phyloP scores from a whole-genome alignment of 2,113 vertebrate species.

The Lucifuga dentata region DNA sequence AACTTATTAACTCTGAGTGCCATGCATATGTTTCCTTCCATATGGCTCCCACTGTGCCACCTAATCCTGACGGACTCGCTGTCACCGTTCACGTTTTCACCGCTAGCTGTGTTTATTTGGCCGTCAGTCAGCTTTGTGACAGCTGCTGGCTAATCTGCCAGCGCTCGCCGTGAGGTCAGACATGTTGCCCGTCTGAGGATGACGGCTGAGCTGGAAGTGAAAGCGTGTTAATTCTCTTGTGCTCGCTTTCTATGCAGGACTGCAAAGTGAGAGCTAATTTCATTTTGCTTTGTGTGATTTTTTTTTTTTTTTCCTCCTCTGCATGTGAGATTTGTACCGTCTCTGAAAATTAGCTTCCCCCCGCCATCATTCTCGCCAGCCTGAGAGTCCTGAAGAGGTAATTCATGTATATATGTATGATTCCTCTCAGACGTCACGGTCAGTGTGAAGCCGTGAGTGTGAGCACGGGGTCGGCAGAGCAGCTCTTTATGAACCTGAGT shows the following conservation, averaged over 20 bases:
- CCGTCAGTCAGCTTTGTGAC: conserved; percentile 62
- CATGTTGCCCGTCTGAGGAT: conserved; percentile 50
- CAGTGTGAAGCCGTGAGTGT: conserved; percentile 41
- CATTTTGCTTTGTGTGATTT: conserved; percentile 40
- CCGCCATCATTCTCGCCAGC: conserved; percentile 28
- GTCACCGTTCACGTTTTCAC: conserved; percentile 57
- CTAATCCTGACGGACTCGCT: conserved; percentile 70
- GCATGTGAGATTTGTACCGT: conserved; percentile 47
- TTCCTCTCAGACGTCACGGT: conserved; percentile 37
- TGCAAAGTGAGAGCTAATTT: conserved; percentile 23
- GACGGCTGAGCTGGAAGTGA: conserved; percentile 34
- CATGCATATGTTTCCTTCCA: conserved; percentile 39
- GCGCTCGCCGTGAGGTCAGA: conserved; percentile 42
- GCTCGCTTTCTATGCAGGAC: conserved; percentile 27
- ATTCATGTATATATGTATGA: conserved; percentile 40
- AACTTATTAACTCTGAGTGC: conserved; percentile 59
- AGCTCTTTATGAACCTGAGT: conserved; percentile 45
- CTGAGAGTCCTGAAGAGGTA: conserved; percentile 25
- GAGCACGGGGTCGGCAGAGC: conserved; percentile 32
- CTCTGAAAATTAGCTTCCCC: conserved; percentile 31
- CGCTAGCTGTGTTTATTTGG: conserved; percentile 58
- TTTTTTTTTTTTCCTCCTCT: conserved; percentile 27
- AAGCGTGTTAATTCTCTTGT: conserved; percentile 26
- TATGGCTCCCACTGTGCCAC: conserved; percentile 32
- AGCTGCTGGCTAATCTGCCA: conserved; percentile 68